phyloP scores from a whole-genome alignment of 64 coral and sea anemone genomes.

The Stichodactyla mertensii region DNA sequence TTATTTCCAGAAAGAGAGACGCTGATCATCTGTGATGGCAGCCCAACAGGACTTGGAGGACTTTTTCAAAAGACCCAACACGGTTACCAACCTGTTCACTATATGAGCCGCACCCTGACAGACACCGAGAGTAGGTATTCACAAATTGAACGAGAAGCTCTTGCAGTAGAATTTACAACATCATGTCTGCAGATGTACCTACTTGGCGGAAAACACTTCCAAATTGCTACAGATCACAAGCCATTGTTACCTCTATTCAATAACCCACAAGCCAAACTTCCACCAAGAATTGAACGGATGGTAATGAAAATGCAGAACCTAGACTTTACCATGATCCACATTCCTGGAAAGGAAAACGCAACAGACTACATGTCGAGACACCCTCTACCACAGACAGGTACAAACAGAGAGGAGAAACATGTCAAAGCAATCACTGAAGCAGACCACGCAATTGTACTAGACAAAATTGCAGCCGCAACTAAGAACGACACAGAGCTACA shows the following conservation, averaged over 20 bases:
- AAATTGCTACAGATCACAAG: constrained; percentile 48
- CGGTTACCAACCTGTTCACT: constrained; percentile 44
- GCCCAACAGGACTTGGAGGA: constrained; percentile 25
- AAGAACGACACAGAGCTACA: constrained; percentile 28
- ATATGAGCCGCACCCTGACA: constrained; percentile 40
- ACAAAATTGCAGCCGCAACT: constrained; percentile 43
- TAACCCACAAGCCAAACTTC: constrained; percentile 41
- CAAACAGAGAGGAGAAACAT: constrained; percentile 10
- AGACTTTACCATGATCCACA: too few species aligned
- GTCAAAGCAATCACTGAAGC: constrained; percentile 14
- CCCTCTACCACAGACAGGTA: constrained; percentile 17
- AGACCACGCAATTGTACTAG: constrained; percentile 47
- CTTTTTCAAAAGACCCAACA: too few species aligned
- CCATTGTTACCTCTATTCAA: constrained; percentile 45
- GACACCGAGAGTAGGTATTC: constrained; percentile 37
- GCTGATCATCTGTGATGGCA: constrained; percentile 43
- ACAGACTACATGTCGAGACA: too few species aligned
- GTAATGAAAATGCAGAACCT: constrained; percentile 60
- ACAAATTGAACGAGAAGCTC: too few species aligned
- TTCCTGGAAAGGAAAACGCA: constrained; percentile 21
- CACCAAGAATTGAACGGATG: constrained; percentile 39
- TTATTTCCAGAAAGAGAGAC: constrained; percentile 24
- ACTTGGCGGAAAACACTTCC: constrained; percentile 34
- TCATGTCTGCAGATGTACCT: constrained; percentile 50
- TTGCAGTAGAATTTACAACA: constrained; percentile 41